Evolutionary conservation across 2,113 vertebrate species (phyloP), one percentile per base, ranked within the genome.

Genomic region (Cathartes aura): DNA sequence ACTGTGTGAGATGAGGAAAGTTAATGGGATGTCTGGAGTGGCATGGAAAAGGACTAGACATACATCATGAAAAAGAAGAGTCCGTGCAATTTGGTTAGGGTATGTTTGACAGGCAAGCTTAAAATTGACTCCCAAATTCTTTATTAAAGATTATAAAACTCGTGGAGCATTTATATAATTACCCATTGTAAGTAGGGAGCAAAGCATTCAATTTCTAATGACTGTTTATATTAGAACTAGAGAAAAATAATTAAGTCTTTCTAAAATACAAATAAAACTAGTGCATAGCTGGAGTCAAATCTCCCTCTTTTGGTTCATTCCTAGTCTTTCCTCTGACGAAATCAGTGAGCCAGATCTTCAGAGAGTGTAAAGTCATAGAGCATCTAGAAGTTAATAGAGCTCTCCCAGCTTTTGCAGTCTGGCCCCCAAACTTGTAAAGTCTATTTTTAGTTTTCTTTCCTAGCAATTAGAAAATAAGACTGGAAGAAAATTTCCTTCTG

Each of bases 391-490:
- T 92, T 75, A 72, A 60, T 3, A 78, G 48, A 75, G 5, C 58
- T 58, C 34, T 87, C 23, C 42, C 59, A 80, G 48, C 63, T 86
- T 89, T 92, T 78, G 43, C 27, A 89, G 26, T 42, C 43, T 89
- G 52, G 4, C 34, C 82, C 23, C 43, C 30, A 71, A 84, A 92
- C 27, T 52, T 75, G 29, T 60, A 34, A 81, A 52, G 43, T 87
- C 30, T 91, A 78, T 95, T 96, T 96, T 92, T 92, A 88, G 76
- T 71, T 96, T 96, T 87, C 70, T 92, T 85, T 92, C 75, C 90
- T 92, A 98, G 93, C 90, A 97, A 95, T 95, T 87, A 94, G 87
- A 89, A 95, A 74, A 58, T 50, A 93, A 52, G 56, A 76, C 66
- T 58, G 45, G 42, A 97, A 89, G 83, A 94, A 88, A 63, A 67